These are phyloP conservation scores for Apis mellifera DNA, from an alignment of 1,140 invertebrate species.

Conservation along the genomic window DNA sequence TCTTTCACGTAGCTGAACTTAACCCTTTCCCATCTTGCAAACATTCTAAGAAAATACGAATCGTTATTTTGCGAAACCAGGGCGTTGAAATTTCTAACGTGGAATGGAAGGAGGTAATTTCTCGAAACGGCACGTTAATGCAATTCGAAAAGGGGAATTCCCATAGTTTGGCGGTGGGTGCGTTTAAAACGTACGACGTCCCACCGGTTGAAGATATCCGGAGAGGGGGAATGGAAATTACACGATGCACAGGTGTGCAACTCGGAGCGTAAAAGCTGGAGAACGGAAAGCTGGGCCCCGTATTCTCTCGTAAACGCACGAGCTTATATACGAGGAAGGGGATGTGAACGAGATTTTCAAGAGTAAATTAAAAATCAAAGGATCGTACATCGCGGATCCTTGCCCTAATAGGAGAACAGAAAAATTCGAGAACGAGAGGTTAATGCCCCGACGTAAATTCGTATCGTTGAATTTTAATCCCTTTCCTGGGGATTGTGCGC, in stretches of 20 bases:
- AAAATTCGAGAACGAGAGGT: background rate
- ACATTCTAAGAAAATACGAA: too few relatives aligned
- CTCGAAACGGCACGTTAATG: background rate
- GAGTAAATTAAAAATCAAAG: constrained; percentile 63
- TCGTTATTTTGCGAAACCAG: background rate
- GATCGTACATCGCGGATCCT: constrained; percentile 7
- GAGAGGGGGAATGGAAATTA: constrained; percentile 33
- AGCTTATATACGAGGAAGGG: constrained; percentile 38
- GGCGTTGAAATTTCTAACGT: background rate
- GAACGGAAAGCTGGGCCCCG: constrained; percentile 13
- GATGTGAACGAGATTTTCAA: constrained; percentile 55
- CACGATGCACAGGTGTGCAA: constrained; percentile 48
- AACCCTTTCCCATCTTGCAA: too few relatives aligned
- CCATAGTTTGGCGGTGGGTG: background rate
- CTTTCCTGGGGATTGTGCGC: background rate
- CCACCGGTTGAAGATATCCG: constrained; percentile 1
- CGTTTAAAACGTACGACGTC: constrained; percentile 16
- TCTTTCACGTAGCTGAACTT: too few relatives aligned
- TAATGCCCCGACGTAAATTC: background rate
- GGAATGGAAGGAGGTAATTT: background rate
- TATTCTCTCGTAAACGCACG: constrained; percentile 21
- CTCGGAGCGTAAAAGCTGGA: constrained; percentile 54
- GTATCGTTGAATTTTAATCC: constrained; percentile 29
- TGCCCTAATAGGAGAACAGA: background rate
- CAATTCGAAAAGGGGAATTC: constrained; percentile 2